Evolutionary conservation across 2,797 vertebrate species (phyloP), one percentile per base, ranked within the genome.

Genomic region (Heteromormyrus szaboi): DNA sequence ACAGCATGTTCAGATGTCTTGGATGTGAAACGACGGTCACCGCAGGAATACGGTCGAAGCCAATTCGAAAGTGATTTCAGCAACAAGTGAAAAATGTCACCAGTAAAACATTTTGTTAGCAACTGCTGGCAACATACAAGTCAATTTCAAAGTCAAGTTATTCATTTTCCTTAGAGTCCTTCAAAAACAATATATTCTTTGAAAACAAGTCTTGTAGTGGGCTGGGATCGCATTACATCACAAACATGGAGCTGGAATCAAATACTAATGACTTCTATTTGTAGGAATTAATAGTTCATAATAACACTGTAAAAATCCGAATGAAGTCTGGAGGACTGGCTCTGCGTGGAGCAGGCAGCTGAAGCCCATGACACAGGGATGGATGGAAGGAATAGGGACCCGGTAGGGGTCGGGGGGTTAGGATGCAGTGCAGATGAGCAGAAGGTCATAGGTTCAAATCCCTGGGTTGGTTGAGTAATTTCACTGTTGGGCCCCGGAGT

Each of bases 221-320:
- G 41, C 88, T 12, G 76, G 85, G 90, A 91, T 92, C 87, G 92
- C 90, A 92, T 90, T 89, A 89, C 91, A 92, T 85, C 29, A 51
- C 22, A 85, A 33, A 53, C 12, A 85, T 29, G 83, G 88, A 88
- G 89, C 84, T 81, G 76, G 76, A 59, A 12, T 25, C 3, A 86
- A 54, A 86, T 91, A 59, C 91, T 89, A 86, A 87, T 83, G 89
- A 79, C 87, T 84, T 90, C 91, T 84, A 68, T 89, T 87, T 88
- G 87, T 76, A 88, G 93, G 92, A 94, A 92, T 89, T 79, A 56
- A 92, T 41, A 86, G 53, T 86, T 86, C 56, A 86, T 86, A 33
- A 51, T 37, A 79, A 51, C 2, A 12, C 53, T 44, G 22, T 88
- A 37, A 89, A 86, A 92, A 90, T 91, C 93, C 90, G 91, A 94